Evolutionary conservation across 1,140 invertebrate species (phyloP).

Genomic region (Oppia nitens): DNA sequence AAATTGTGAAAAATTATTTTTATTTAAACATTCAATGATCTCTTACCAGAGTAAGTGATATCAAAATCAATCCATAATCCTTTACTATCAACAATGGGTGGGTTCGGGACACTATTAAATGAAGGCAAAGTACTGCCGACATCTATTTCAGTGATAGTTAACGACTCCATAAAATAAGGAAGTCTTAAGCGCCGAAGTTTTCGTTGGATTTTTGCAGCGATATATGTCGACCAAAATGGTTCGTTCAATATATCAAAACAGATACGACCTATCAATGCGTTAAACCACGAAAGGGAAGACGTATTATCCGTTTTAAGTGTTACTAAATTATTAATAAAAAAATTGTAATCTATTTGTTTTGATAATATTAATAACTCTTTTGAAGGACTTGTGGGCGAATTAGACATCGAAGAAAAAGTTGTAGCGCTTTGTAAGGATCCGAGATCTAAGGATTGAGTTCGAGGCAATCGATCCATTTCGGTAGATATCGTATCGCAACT

Average conservation of each 20-base stretch:
- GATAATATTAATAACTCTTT: neutral
- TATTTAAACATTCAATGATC: neutral
- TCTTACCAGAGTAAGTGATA: conserved; percentile 60
- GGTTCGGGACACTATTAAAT: conserved; percentile 51
- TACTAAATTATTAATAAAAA: neutral
- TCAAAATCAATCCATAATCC: conserved; percentile 87
- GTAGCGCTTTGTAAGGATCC: neutral
- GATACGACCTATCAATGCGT: conserved; percentile 52
- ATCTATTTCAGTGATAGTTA: conserved; percentile 54
- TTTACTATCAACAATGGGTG: conserved; percentile 52
- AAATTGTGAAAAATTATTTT: conserved; percentile 6
- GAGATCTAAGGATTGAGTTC: neutral
- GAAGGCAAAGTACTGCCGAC: conserved; percentile 56
- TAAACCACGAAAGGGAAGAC: conserved; percentile 41
- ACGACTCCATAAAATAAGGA: conserved; percentile 70
- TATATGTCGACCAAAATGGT: conserved; percentile 37
- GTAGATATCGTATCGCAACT: neutral
- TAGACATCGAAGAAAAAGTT: neutral
- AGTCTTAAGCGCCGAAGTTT: conserved; percentile 71
- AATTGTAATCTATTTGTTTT: neutral
- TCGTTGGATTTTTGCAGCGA: conserved; percentile 55
- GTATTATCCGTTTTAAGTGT: neutral
- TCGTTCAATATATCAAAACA: conserved; percentile 58
- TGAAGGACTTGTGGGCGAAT: neutral
- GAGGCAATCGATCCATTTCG: neutral